Evolutionary conservation across 2,888 invertebrate species (phyloP).

Genomic region (Cephus pulcher): DNA sequence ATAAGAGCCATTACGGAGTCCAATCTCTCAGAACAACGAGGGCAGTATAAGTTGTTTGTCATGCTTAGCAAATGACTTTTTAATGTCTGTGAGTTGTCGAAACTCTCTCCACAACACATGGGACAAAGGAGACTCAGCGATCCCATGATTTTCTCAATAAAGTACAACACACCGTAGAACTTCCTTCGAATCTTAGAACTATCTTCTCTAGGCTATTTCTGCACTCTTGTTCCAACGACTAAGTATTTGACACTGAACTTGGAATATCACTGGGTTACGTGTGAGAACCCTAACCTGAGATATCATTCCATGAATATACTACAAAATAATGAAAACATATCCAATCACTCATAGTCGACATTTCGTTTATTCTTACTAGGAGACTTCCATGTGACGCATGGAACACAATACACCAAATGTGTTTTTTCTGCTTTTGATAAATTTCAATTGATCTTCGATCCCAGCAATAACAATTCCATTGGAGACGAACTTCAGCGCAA

Average conservation of each 20-base stretch:
- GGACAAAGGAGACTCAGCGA: constrained; percentile 71
- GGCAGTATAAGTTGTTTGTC: constrained; percentile 72
- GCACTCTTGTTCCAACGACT: no score
- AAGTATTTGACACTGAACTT: no score
- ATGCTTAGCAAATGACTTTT: constrained; percentile 70
- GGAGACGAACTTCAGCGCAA: constrained; percentile 64
- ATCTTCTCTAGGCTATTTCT: not conserved
- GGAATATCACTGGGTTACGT: not conserved
- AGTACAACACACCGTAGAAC: not conserved
- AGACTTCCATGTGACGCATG: constrained; percentile 10
- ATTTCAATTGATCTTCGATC: constrained; percentile 18
- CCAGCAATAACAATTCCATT: constrained; percentile 40
- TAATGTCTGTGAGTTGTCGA: constrained; percentile 69
- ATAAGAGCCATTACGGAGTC: constrained; percentile 70
- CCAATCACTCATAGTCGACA: constrained; percentile 33
- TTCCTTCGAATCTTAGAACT: no score
- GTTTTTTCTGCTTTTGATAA: constrained; percentile 11
- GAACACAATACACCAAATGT: not conserved
- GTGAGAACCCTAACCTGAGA: constrained; percentile 24
- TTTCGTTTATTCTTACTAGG: constrained; percentile 25
- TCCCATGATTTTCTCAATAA: constrained; percentile 66
- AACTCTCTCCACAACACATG: constrained; percentile 75
- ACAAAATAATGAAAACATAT: constrained; percentile 22
- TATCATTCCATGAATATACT: constrained; percentile 7
- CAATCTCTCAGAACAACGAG: constrained; percentile 71